Conservation (phyloP, 1,140 invertebrate genomes). For the Mamestra configurata region DNA sequence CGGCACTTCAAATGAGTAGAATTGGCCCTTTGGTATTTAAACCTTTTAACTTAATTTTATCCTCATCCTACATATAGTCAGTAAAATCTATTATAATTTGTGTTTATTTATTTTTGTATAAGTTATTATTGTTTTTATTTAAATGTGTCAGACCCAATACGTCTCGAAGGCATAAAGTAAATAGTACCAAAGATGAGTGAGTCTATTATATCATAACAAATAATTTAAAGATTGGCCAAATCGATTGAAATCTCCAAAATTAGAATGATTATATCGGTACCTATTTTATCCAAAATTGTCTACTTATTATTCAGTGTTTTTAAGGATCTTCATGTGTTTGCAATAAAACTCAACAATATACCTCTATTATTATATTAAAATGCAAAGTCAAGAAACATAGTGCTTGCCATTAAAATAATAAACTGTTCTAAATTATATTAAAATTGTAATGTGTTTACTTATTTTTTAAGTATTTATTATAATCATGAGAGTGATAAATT, state of each 20-base stretch:
- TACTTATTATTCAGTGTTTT: background rate
- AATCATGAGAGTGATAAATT: background rate
- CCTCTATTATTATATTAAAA: no score
- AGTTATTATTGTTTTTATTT: background rate
- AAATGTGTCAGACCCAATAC: background rate
- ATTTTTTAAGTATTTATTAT: background rate
- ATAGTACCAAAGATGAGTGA: constrained; percentile 49
- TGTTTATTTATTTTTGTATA: background rate
- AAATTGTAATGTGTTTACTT: background rate
- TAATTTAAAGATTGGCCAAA: background rate
- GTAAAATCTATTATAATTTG: background rate
- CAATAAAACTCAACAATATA: no score
- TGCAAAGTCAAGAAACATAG: no score
- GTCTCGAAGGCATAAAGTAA: constrained; percentile 33
- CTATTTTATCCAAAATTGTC: background rate
- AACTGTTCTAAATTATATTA: no score
- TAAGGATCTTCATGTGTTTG: background rate
- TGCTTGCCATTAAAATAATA: no score
- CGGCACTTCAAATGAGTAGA: no score
- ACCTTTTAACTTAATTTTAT: background rate
- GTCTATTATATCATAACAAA: background rate
- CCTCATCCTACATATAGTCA: background rate
- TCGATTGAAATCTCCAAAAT: background rate
- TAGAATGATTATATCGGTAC: background rate
- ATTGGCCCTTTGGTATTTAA: no score